Conservation (phyloP, 2,797 vertebrate species). For the Halcyon leucocephala region DNA sequence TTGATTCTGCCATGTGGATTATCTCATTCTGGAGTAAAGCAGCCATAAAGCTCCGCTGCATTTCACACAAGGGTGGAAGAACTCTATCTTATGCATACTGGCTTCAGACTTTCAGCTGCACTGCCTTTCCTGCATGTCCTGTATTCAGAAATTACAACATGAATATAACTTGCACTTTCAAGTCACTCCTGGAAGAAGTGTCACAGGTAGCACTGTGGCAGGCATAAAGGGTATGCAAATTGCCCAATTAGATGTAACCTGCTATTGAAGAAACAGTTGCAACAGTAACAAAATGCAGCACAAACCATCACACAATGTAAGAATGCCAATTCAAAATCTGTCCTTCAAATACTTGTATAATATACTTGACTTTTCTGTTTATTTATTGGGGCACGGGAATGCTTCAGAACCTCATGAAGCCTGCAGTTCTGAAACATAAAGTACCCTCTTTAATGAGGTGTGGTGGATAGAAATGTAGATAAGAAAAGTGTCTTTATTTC, state of each 20-base stretch:
- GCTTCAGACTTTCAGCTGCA: neutral
- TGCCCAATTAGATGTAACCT: conserved; percentile 46
- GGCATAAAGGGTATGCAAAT: conserved; percentile 60
- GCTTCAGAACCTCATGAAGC: conserved; percentile 66
- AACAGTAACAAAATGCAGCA: conserved; percentile 54
- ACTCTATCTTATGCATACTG: neutral
- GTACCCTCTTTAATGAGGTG: neutral
- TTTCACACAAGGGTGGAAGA: neutral
- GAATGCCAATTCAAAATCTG: conserved; percentile 51
- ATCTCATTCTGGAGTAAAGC: neutral
- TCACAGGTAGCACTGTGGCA: conserved; percentile 24
- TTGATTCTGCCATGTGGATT: neutral
- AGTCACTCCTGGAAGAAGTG: conserved; percentile 35
- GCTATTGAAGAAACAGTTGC: conserved; percentile 35
- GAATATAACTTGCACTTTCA: neutral
- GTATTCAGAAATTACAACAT: neutral
- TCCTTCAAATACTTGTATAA: conserved; percentile 58
- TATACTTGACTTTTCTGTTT: conserved; percentile 61
- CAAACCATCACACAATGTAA: conserved; percentile 27
- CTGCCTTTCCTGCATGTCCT: neutral
- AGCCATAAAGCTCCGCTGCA: neutral
- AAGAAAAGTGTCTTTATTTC: conserved; percentile 4
- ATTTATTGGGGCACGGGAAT: conserved; percentile 28
- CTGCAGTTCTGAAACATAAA: conserved; percentile 61
- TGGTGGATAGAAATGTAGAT: neutral